Evolutionary conservation across 2,888 invertebrate species (phyloP), one percentile per base, ranked within the genome.

Genomic region (Pristionchus exspectatus): DNA sequence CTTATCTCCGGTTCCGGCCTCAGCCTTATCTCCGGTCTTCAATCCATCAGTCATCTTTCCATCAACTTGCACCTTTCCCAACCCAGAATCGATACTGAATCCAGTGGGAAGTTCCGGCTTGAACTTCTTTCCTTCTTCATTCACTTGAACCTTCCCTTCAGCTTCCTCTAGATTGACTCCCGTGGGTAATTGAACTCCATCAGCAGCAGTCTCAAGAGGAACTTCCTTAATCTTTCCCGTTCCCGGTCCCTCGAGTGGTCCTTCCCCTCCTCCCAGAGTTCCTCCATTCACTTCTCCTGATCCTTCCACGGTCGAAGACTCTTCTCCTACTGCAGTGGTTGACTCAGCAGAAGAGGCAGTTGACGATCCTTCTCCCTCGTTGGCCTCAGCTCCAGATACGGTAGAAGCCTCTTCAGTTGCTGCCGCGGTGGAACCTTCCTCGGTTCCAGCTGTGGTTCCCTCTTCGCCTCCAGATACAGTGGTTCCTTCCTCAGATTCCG

Each of bases 201-300:
- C 87, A 44, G 90, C 91, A n/a, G 69, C 84, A 30, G 90, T 83
- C 66, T 92, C 92, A 63, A 86, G 77, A 50, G 90, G 90, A 33
- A 87, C 89, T 54, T 89, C 90, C 74, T 90, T 66, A 14, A 77
- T 89, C 59, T 54, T 88, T 9, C 84, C 54, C 3, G 81, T 74
- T 50, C 66, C 87, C 18, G 89, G 27, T 27, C n/a, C 63, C 84
- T 77, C 74, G n/a, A 86, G 85, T 9, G 89, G 90, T 33, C 63
- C 90, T 38, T 74, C 81, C 38, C 38, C 38, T 24, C 66, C 77
- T 30, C 83, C 90, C 7, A 87, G 54, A 10, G 69, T 81, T 38
- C 90, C 87, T 63, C 88, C 88, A 83, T 88, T 50, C 14, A 63
- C 63, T 87, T 90, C 91, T 89, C 91, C 91, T 38, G 90, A 90